Conservation (phyloP, 2,113 vertebrate genomes). For the Cephalopterus ornatus region DNA sequence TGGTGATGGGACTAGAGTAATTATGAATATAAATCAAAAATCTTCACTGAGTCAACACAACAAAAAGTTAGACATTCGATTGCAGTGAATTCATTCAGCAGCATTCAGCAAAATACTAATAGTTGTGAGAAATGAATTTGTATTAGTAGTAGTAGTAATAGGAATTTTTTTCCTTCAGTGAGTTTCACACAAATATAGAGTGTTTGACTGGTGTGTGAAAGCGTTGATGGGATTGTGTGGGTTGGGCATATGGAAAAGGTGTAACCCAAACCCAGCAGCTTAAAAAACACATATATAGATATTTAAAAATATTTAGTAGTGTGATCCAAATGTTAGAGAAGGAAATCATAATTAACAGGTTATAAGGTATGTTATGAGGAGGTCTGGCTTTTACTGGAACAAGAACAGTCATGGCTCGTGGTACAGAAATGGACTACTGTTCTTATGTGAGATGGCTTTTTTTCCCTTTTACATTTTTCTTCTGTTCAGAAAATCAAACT, state of each 20-base stretch:
- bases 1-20: background rate
- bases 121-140: conserved; percentile 62
- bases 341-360: conserved; percentile 63
- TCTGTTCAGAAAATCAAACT: background rate
- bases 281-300: conserved; percentile 68
- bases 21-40: conserved; percentile 32
- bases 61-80: background rate
- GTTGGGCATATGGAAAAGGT: conserved; percentile 66
- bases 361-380: conserved; percentile 58
- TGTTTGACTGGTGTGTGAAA: conserved; percentile 69
- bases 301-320: conserved; percentile 59
- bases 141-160: conserved; percentile 68
- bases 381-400: conserved; percentile 33
- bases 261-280: conserved; percentile 68
- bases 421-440: background rate
- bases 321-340: conserved; percentile 62
- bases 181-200: conserved; percentile 69
- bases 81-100: conserved; percentile 17
- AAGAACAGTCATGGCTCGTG: background rate
- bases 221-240: conserved; percentile 64
- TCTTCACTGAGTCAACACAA: background rate
- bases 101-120: conserved; percentile 43
- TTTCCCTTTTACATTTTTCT: background rate
- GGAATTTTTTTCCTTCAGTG: conserved; percentile 57
- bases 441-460: background rate